A percentile compares a stretch with the other conserved stretches of the same genome.
phyloP scores from a whole-genome alignment of 2,113 vertebrate genomes.

The Gracilinanus agilis region DNA sequence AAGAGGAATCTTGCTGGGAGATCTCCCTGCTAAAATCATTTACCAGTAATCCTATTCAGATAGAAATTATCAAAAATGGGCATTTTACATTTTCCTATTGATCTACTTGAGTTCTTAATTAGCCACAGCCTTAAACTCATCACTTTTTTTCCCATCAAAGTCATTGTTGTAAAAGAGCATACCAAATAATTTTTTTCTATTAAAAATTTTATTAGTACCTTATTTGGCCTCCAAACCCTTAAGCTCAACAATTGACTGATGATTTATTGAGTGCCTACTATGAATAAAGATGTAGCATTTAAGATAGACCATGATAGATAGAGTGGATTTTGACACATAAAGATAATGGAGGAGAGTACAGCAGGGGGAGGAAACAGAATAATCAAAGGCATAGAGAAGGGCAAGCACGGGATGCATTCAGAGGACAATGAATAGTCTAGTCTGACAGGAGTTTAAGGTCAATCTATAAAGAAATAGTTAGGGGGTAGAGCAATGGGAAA shows the following conservation, averaged over 20 bases:
- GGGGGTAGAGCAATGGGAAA: not conserved
- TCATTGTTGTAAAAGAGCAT: not conserved
- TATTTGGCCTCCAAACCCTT: not conserved
- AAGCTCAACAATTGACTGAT: not conserved
- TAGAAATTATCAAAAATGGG: not conserved
- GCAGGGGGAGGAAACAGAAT: not conserved
- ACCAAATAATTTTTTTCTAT: not conserved
- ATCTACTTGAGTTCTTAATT: not conserved
- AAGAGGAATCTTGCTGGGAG: not conserved
- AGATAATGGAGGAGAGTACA: not conserved
- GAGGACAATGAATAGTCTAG: not conserved
- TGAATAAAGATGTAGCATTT: not conserved
- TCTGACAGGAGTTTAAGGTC: not conserved
- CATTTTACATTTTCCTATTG: not conserved
- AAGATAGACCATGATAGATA: not conserved
- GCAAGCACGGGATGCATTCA: not conserved
- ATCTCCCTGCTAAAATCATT: not conserved
- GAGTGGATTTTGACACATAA: not conserved
- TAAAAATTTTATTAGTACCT: not conserved
- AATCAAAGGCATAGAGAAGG: not conserved
- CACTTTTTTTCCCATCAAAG: not conserved
- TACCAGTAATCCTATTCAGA: not conserved
- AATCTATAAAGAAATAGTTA: not conserved
- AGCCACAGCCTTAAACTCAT: not conserved
- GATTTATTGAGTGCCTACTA: not conserved